Conservation (phyloP, 2,888 invertebrate genomes). For the Seira ritae region DNA sequence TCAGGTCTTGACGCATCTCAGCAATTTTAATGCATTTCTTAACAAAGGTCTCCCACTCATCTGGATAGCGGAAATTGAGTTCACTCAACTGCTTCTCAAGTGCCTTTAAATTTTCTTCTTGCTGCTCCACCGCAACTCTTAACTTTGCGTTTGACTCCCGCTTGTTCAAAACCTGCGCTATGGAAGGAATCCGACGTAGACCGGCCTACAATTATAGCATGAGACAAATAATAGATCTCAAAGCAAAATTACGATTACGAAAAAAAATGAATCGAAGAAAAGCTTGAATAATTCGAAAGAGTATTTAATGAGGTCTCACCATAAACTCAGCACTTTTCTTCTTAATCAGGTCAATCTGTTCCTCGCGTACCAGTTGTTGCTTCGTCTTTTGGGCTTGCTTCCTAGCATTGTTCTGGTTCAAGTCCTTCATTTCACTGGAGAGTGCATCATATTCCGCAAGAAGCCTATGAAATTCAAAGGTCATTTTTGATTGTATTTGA, state of each 20-base stretch:
- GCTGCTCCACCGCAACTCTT: background rate
- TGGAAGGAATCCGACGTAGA: background rate
- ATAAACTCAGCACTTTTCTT: background rate
- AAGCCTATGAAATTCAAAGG: slow-evolving; percentile 16
- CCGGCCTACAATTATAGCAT: background rate
- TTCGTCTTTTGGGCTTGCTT: background rate
- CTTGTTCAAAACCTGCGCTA: background rate
- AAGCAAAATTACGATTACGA: no score
- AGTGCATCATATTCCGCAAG: background rate
- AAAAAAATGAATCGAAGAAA: background rate
- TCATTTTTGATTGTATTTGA: background rate
- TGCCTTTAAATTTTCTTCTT: background rate
- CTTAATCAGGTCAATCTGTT: background rate
- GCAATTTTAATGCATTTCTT: slow-evolving; percentile 24
- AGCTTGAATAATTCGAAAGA: background rate
- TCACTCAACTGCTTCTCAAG: no score
- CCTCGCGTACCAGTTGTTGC: background rate
- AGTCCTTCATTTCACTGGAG: slow-evolving; percentile 17
- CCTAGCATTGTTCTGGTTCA: background rate
- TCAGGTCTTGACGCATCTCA: background rate
- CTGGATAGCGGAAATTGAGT: background rate
- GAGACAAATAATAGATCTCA: background rate
- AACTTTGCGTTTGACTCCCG: background rate
- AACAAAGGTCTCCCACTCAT: background rate
- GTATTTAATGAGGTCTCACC: slow-evolving; percentile 4